A percentile compares a stretch with the other conserved stretches of the same genome.
These are phyloP conservation scores for Nothoprocta perdicaria DNA, from an alignment of 2,113 vertebrate species.

Conservation along the genomic window DNA sequence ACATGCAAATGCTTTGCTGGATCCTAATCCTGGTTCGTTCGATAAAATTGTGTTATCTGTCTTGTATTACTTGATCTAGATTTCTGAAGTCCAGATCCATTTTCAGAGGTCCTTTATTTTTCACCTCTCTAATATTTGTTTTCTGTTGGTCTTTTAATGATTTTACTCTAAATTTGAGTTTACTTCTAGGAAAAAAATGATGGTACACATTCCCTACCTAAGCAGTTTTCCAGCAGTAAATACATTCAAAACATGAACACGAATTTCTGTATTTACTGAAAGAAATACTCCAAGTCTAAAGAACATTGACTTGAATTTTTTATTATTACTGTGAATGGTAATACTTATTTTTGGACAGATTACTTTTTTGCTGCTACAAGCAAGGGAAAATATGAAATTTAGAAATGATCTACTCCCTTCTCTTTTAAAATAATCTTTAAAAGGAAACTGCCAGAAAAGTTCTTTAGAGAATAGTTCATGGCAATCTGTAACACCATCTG, in stretches of 20 bases:
- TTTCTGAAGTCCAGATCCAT: background rate
- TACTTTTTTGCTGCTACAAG: background rate
- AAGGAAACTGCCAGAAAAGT: background rate
- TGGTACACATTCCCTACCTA: background rate
- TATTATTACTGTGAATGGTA: background rate
- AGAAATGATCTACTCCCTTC: background rate
- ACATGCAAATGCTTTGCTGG: background rate
- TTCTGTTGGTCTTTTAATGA: background rate
- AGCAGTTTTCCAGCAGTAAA: background rate
- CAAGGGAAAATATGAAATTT: background rate
- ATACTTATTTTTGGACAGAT: background rate
- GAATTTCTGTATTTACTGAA: background rate
- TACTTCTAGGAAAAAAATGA: background rate
- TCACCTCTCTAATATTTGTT: background rate
- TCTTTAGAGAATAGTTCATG: background rate
- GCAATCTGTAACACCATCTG: background rate
- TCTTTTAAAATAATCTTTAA: background rate
- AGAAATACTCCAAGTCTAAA: background rate
- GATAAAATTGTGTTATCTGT: background rate
- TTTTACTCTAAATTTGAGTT: background rate
- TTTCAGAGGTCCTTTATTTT: background rate
- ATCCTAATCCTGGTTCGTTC: background rate
- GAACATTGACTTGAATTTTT: background rate
- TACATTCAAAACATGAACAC: background rate
- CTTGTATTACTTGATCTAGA: background rate